Percentiles rank a stretch among this genome's conserved stretches.
These are phyloP conservation scores for Drosophila albomicans DNA, from an alignment of 1,140 invertebrate genomes.

Conservation along the genomic window DNA sequence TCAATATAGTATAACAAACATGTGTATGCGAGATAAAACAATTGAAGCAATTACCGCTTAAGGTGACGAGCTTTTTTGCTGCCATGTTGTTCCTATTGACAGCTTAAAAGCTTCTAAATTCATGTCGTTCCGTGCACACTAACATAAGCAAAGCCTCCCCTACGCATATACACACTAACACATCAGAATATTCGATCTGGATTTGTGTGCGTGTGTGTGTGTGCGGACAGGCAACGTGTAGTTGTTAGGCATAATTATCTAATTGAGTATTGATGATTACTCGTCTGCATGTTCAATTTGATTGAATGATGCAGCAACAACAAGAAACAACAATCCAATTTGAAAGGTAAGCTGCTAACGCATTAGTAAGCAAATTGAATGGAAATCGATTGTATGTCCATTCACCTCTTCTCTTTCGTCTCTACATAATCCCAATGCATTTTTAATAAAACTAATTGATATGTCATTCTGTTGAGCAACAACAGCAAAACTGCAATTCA, in stretches of 20 bases:
- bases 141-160: conserved; percentile 27
- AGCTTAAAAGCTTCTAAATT: conserved; percentile 43
- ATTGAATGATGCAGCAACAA: conserved; percentile 60
- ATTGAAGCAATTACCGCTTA: conserved; percentile 31
- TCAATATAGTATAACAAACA: conserved; percentile 18
- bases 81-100: conserved; percentile 5
- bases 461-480: conserved; percentile 32
- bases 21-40: conserved; percentile 6
- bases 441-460: conserved; percentile 82
- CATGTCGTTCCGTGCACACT: conserved; percentile 16
- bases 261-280: conserved; percentile 73
- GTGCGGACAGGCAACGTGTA: background rate
- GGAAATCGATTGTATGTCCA: conserved; percentile 51
- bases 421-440: conserved; percentile 49
- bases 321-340: conserved; percentile 15
- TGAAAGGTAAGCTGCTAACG: conserved; percentile 21
- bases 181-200: conserved; percentile 10
- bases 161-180: conserved; percentile 3
- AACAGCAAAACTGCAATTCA: conserved; percentile 36
- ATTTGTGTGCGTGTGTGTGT: background rate
- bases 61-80: conserved; percentile 15
- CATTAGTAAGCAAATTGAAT: conserved; percentile 55
- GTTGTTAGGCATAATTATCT: conserved; percentile 68
- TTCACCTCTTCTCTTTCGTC: background rate
- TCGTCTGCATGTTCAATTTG: conserved; percentile 62